A percentile compares a stretch with the other conserved stretches of the same genome.
phyloP scores from a whole-genome alignment of 2,888 invertebrate species.

The Hybos culiciformis region DNA sequence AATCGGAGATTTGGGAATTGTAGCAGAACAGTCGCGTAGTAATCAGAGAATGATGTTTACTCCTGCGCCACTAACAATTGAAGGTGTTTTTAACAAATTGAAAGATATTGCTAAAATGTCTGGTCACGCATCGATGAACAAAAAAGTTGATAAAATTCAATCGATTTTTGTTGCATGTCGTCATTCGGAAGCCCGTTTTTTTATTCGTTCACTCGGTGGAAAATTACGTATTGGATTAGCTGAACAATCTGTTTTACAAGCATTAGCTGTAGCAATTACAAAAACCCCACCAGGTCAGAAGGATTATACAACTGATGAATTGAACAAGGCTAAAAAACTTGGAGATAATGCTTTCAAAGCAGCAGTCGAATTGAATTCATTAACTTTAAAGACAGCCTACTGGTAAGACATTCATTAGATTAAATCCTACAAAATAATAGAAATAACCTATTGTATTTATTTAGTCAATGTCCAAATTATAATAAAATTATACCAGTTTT shows the following conservation, averaged over 20 bases:
- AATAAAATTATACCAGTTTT: constrained; percentile 68
- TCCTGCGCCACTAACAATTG: constrained; percentile 61
- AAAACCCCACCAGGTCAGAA: constrained; percentile 58
- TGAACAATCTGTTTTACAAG: constrained; percentile 87
- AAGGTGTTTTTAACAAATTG: constrained; percentile 65
- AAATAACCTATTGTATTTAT: not conserved
- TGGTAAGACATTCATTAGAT: constrained; percentile 42
- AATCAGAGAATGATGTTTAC: constrained; percentile 81
- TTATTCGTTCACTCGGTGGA: constrained; percentile 81
- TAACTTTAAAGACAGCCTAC: constrained; percentile 81
- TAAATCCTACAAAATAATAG: not conserved
- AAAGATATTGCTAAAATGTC: constrained; percentile 77
- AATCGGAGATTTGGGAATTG: constrained; percentile 80
- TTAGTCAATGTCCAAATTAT: constrained; percentile 89
- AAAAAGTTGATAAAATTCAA: constrained; percentile 87
- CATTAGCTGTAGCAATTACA: constrained; percentile 75
- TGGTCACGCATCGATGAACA: constrained; percentile 59
- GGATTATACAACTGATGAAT: constrained; percentile 43
- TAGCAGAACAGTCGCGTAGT: constrained; percentile 72
- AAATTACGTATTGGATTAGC: constrained; percentile 93
- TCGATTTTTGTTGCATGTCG: constrained; percentile 85
- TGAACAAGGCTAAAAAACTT: constrained; percentile 50
- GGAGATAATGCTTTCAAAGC: constrained; percentile 57
- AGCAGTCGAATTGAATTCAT: constrained; percentile 55
- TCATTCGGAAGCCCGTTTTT: constrained; percentile 72